Evolutionary conservation across 2,888 invertebrate genomes (phyloP).

Genomic region (Yponomeuta cagnagella): DNA sequence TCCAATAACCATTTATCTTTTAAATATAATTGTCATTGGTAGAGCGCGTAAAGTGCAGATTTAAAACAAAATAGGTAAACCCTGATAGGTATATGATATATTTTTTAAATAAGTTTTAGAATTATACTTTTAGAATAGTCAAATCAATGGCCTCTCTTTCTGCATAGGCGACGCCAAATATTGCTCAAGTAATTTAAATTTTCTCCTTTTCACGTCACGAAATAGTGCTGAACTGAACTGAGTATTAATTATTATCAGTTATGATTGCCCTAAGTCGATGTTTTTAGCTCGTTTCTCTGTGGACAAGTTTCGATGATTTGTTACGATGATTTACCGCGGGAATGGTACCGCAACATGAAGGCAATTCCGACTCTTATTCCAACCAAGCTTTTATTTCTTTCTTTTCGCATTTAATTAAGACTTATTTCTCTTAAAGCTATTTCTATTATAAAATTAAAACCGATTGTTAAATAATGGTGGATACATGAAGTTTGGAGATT

Average conservation of each 20-base stretch:
- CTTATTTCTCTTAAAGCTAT: neutral
- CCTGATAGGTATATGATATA: too few relatives aligned
- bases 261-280: slow-evolving; percentile 30
- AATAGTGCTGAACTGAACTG: neutral
- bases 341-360: slow-evolving; percentile 48
- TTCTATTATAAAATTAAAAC: neutral
- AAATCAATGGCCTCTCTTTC: too few relatives aligned
- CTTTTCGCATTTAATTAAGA: neutral
- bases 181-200: too few relatives aligned
- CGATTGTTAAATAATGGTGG: neutral
- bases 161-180: too few relatives aligned
- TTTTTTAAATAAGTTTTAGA: neutral
- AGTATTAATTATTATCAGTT: slow-evolving; percentile 2
- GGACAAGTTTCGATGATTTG: slow-evolving; percentile 34
- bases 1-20: too few relatives aligned
- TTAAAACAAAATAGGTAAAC: too few relatives aligned
- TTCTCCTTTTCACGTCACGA: slow-evolving; percentile 4
- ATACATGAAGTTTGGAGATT: too few relatives aligned
- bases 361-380: slow-evolving; percentile 47
- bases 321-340: slow-evolving; percentile 35
- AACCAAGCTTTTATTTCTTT: slow-evolving; percentile 32
- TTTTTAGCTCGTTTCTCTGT: slow-evolving; percentile 31
- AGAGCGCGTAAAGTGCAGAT: too few relatives aligned
- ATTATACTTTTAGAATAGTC: neutral
- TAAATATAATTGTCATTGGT: too few relatives aligned